phyloP scores from a whole-genome alignment of 2,888 invertebrate genomes.

The Ectemnius cavifrons region DNA sequence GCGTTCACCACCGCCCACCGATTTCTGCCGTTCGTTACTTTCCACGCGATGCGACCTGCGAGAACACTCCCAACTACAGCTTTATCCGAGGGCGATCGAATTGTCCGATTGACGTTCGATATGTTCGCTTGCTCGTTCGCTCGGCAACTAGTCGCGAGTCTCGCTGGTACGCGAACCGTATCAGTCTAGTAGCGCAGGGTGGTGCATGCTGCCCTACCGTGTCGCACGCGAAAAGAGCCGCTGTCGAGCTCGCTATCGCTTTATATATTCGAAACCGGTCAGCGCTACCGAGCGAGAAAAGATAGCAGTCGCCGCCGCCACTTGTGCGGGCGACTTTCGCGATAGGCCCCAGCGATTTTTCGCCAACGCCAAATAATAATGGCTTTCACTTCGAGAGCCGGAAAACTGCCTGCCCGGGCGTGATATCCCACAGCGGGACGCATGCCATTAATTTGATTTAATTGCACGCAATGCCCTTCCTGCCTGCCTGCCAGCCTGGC shows the following conservation, averaged over 20 bases:
- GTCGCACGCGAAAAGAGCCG: constrained; percentile 53
- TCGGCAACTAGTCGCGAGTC: too few species aligned
- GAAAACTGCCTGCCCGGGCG: constrained; percentile 45
- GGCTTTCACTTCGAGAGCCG: constrained; percentile 73
- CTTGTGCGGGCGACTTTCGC: constrained; percentile 67
- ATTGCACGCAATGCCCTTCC: constrained; percentile 20
- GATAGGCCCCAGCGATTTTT: constrained; percentile 67
- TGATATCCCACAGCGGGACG: constrained; percentile 40
- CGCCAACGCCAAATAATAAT: constrained; percentile 74
- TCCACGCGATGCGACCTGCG: not conserved
- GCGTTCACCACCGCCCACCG: not conserved
- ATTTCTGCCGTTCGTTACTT: not conserved
- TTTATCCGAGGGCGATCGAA: too few species aligned
- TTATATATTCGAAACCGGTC: constrained; percentile 73
- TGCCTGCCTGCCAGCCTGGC: not conserved
- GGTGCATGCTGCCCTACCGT: constrained; percentile 60
- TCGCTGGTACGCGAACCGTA: not conserved
- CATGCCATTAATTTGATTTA: constrained; percentile 43
- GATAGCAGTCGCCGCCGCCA: constrained; percentile 34
- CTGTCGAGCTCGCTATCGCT: constrained; percentile 52
- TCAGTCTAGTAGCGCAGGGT: not conserved
- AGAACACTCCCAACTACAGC: not conserved
- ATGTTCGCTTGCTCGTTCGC: too few species aligned
- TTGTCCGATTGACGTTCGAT: too few species aligned
- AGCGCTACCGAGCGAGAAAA: constrained; percentile 63